phyloP scores from a whole-genome alignment of 2,113 vertebrate species.

The Drymodes brunneopygia region DNA sequence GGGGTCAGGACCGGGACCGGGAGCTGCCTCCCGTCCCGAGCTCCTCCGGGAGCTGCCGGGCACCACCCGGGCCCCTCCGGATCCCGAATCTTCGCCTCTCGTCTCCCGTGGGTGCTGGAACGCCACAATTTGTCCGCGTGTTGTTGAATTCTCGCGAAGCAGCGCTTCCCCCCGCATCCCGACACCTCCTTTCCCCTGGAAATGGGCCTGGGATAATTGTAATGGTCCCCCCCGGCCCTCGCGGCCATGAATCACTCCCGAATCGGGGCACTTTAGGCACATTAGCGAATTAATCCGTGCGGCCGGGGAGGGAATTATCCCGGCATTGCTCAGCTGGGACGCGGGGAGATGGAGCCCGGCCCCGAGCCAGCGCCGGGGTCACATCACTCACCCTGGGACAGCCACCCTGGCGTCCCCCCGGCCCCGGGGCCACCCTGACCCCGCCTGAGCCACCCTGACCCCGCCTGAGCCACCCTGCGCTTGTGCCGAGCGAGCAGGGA shows the following conservation, averaged over 20 bases:
- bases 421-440: background rate
- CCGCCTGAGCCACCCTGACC: background rate
- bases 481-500: background rate
- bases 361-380: background rate
- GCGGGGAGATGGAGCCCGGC: background rate
- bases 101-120: background rate
- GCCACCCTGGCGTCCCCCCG: background rate
- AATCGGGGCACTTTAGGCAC: background rate
- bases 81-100: fast-evolving
- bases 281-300: slow-evolving; percentile 15
- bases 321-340: background rate
- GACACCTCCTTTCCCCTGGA: background rate
- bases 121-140: fast-evolving
- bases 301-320: background rate
- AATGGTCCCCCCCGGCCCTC: background rate
- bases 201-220: background rate
- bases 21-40: background rate
- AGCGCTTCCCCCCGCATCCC: background rate
- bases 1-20: fast-evolving
- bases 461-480: background rate
- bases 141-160: background rate
- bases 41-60: background rate
- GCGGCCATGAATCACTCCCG: background rate
- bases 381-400: background rate
- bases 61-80: background rate